Base-by-base conservation (phyloP, 2,888 invertebrate genomes). In the Cataglyphis altisquamis region DNA sequence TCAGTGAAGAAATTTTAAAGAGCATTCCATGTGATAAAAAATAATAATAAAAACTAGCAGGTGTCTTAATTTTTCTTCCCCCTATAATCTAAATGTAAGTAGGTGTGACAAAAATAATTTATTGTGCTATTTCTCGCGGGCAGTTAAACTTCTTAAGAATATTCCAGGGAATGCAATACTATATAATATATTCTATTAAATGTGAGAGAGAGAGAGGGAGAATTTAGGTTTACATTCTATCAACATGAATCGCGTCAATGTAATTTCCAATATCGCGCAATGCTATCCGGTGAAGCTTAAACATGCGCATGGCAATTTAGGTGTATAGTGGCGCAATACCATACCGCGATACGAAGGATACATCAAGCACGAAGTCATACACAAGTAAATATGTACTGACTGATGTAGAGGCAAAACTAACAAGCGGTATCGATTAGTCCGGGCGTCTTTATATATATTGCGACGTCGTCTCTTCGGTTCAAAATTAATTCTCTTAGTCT, bases 231-330 rank as follows among this genome's bases (percentile, higher is more conserved):
- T 80, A 80, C 70, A 80, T 80, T 80, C 78, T 60, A 70, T 80
- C 78, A 80, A 36, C 78, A 62, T 80, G 78, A 80, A 80, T 80
- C 78, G 60, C 60, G 57, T 80, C 78, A 80, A 80, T 80, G 78
- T 80, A 80, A 80, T 80, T 80, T 80, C 72, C 78, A 80, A 80
- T 78, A 78, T 80, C 78, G 78, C 78, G 78, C 72, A 80, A 80
- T 70, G 72, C 72, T 70, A 70, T 60, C 78, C 60, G 45, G 60
- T 60, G 60, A 36, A 60, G 78, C 78, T 80, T 80, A 80, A 70
- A 80, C 70, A 72, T 80, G 78, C 60, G 45, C 78, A 60, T 80
- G 78, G 78, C 45, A 80, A 80, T 80, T 80, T 80, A 70, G 78
- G 32, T 45, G 45, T 45, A 36, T 36, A 60, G 70, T 36, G 41